Conservation (phyloP, 2,888 invertebrate genomes). For the Hanleya hanleyi region DNA sequence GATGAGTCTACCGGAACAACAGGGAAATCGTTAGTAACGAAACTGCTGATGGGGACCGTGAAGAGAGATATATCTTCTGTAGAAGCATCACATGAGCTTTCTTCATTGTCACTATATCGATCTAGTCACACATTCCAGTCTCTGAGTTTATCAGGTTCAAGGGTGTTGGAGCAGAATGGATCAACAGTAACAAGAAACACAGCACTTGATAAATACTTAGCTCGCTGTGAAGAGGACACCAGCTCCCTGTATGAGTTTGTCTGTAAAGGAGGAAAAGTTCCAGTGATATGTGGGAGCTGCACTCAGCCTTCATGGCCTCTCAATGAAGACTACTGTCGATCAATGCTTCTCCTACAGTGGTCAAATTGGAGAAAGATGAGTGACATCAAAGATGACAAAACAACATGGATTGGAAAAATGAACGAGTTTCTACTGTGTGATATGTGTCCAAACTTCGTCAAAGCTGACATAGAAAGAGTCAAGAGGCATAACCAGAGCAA, state of each 20-base stretch:
- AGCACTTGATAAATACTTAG: conserved; percentile 33
- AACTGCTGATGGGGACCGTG: conserved; percentile 39
- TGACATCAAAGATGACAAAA: conserved; percentile 33
- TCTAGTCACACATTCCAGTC: conserved; percentile 38
- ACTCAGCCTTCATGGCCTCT: too few relatives aligned
- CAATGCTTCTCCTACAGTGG: too few relatives aligned
- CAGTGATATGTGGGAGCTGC: conserved; percentile 11
- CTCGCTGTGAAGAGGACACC: background rate
- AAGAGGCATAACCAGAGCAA: background rate
- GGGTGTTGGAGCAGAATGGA: conserved; percentile 29
- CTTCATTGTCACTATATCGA: conserved; percentile 31
- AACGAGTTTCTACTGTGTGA: conserved; percentile 29
- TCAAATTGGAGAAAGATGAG: too few relatives aligned
- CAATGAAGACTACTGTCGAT: too few relatives aligned
- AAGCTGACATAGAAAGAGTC: too few relatives aligned
- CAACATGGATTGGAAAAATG: conserved; percentile 32
- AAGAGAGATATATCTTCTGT: conserved; percentile 44
- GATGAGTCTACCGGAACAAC: conserved; percentile 15
- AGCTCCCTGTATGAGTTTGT: conserved; percentile 16
- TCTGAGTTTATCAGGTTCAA: conserved; percentile 34
- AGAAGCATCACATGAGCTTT: conserved; percentile 29
- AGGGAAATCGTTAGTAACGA: conserved; percentile 30
- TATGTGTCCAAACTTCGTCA: conserved; percentile 38
- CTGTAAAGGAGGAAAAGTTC: conserved; percentile 15
- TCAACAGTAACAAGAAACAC: conserved; percentile 28